Evolutionary conservation across 2,888 invertebrate genomes (phyloP), one percentile per base, ranked within the genome.

Genomic region (Hemaris fuciformis): DNA sequence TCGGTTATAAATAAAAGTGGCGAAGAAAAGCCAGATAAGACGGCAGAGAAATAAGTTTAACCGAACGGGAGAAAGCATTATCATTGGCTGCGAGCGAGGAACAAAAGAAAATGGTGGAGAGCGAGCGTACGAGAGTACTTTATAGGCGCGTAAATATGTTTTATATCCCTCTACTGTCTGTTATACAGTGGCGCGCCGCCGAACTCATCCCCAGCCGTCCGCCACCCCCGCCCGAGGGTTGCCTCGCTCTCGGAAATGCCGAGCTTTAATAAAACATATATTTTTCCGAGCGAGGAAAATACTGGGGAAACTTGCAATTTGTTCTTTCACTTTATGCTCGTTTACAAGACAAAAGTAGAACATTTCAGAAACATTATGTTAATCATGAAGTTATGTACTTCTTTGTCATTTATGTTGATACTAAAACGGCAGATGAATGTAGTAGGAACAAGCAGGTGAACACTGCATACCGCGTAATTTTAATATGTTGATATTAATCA

Each of bases 91-190:
- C 84, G 85, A 90, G 91, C 84, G 76, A 82, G 87, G 91, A 92
- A 92, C 92, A 92, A 92, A 88, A 92, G 91, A 91, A 91, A 92
- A 91, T 88, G 87, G 88, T 89, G 83, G 89, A 91, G 89, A 88
- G 89, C 85, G 86, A 90, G 86, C 89, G 91, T 89, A 91, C 91
- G 88, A 91, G 91, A 91, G 92, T 91, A 91, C 91, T 92, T 92
- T 92, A 92, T 92, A 92, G 92, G 91, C 91, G 92, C 92, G 92
- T 92, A 92, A 92, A 92, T 92, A 92, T 92, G 92, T 92, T 92
- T 92, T 91, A 92, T 91, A 91, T 91, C 91, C 89, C 89, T 92
- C 91, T 90, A 91, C 88, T 91, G 91, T 91, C 91, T 91, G 92
- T 91, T 91, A 91, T 91, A 91, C 88, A 91, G 86, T 89, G 91